Base-by-base conservation (phyloP, 1,140 invertebrate genomes). In the Homarus americanus region DNA sequence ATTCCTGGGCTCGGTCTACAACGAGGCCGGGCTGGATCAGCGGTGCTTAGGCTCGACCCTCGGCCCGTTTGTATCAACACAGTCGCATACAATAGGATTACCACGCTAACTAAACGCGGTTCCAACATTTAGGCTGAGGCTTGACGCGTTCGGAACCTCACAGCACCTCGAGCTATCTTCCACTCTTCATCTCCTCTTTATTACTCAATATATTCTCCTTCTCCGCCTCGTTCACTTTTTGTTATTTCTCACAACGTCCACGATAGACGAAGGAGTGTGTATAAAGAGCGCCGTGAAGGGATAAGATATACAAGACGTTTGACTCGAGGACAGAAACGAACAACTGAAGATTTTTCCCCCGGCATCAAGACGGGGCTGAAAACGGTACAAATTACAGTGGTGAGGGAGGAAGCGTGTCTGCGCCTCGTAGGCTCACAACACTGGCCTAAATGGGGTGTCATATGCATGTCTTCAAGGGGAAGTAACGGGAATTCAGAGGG, bases 51-150 rank as follows among this genome's bases (percentile, higher is more conserved):
- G 38, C 66, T 12, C 32, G 36, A 28, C 17, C 63, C 63, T 69
- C 34, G 28, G 58, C 58, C 36, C 63, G 36, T 58, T 73, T 84
- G 66, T 73, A 84, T 84, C 82, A 84, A 84, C 82, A 84, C 34
- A 72, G 82, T 72, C 63, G 63, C 82, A 84, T 84, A 84, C 82
- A 84, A 72, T 72, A 72, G 82, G 82, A 84, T 84, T 84, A 84
- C 82, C 82, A 72, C 63, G 82, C 82, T 84, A 84, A 84, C 82
- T 84, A 84, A 83, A 84, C 82, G 49, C 82, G 40, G 10, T 84
- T 58, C 49, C 36, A 63, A 82, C 79, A 82, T 82, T 82, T 82
- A 82, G 79, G 79, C 49, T 63, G 49, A 53, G n/a, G 78, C 38
- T 53, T 4, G 32, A 24, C 15, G 32, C 79, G 79, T 82, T 63